Conservation (phyloP, 2,797 vertebrate species). For the Ceryle rudis region DNA sequence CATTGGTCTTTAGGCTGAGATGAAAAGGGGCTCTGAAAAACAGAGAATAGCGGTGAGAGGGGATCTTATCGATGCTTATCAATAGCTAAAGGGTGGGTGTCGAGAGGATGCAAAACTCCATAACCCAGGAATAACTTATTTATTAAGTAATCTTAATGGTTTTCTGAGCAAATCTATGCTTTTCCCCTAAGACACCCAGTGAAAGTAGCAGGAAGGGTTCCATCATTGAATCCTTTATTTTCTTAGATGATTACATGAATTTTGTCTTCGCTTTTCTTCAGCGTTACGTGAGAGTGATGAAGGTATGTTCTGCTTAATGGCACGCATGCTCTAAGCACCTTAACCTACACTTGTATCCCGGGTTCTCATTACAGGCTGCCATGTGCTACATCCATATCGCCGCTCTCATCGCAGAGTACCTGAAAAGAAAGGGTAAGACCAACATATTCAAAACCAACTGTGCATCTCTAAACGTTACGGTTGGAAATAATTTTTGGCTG, state of each 20-base stretch:
- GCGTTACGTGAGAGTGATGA: not conserved
- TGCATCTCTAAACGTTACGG: not conserved
- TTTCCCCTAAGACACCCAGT: fast-evolving
- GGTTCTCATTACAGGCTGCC: constrained; percentile 85
- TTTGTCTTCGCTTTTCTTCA: not conserved
- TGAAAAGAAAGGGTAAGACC: constrained; percentile 94
- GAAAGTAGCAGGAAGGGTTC: not conserved
- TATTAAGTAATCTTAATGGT: not conserved
- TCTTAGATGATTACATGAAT: not conserved
- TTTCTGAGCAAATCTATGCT: not conserved
- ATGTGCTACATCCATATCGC: constrained; percentile 99
- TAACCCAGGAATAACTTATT: not conserved
- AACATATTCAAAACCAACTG: not conserved
- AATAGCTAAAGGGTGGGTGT: not conserved
- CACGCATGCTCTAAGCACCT: not conserved
- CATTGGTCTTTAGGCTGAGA: not conserved
- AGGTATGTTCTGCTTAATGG: not conserved
- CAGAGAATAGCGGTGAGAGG: not conserved
- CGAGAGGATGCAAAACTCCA: not conserved
- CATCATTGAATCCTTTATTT: not conserved
- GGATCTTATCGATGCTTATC: not conserved
- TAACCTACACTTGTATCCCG: not conserved
- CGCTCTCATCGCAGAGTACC: constrained; percentile 95
- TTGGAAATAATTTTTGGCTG: not conserved
- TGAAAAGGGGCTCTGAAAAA: not conserved